Base-by-base conservation (phyloP, 2,113 vertebrate genomes). In the Oxygymnocypris stewartii region DNA sequence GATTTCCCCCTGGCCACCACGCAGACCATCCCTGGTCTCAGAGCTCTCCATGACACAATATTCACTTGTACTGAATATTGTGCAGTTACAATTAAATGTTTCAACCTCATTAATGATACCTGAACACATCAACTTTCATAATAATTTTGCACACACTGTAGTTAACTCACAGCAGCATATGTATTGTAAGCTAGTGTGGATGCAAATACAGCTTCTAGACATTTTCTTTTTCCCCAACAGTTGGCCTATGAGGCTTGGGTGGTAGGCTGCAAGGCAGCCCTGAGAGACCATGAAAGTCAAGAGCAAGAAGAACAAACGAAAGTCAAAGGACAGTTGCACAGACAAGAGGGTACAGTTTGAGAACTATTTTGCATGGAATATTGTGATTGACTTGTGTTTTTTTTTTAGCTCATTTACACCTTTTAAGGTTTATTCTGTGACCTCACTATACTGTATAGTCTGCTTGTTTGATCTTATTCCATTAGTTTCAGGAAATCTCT, bases 171-270 rank as follows among this genome's bases (percentile, higher is more conserved):
- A 18, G 31, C 0, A 49, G 16, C 74, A 10, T 61, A 4, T 61
- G 9, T 6, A n/a, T 49, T 49, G 35, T 54, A 10, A 18, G 37
- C 18, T 23, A 0, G 0, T 83, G 20, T 10, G 7, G 74, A 28
- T 81, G 86, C 75, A 88, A 44, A 84, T 40, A 87, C 23, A 71
- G n/a, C 13, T 25, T 16, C 25, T 42, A 3, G 35, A 12, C 4
- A 35, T 76, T 4, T 65, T 20, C 28, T 69, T 10, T 89, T 71
- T 82, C 44, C 23, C 16, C 16, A 23, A 3, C 85, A 95, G 96
- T 89, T 96, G 87, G 92, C 94, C 0, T 95, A 94, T 65, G 88
- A 95, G 2, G 94, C 96, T n/a, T 95, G 94, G 94, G 91, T 93
- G 57, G 93, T 92, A 35, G 94, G 94, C 85, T 91, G 94, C 0